Conservation (phyloP, 2,888 invertebrate genomes). For the Suillia variegata region DNA sequence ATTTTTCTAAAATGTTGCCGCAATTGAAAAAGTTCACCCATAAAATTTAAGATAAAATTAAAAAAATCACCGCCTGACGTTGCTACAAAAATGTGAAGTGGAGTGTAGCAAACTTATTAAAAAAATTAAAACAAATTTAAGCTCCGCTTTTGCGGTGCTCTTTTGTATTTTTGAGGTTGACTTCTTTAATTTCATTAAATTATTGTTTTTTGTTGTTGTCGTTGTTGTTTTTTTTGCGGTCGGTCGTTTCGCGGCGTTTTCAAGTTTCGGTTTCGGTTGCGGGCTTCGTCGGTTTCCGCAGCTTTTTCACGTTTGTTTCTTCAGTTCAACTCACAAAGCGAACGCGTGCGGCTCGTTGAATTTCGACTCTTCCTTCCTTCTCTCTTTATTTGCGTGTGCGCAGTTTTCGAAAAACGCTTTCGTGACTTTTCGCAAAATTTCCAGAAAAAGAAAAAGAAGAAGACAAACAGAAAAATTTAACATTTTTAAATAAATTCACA, state of each 20-base stretch:
- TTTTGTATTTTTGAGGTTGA: background rate
- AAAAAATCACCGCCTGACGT: too few species aligned
- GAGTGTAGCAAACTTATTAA: background rate
- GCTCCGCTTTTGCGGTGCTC: too few species aligned
- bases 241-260: background rate
- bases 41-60: too few species aligned
- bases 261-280: background rate
- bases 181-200: slow-evolving; percentile 4
- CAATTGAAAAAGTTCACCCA: too few species aligned
- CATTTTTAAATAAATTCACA: too few species aligned
- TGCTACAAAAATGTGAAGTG: too few species aligned
- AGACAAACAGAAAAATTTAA: background rate
- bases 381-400: background rate
- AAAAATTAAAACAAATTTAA: background rate
- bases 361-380: background rate
- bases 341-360: slow-evolving; percentile 49
- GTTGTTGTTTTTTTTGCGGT: slow-evolving; percentile 5
- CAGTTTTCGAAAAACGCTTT: slow-evolving; percentile 11
- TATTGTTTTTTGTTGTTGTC: slow-evolving; percentile 5
- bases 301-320: background rate
- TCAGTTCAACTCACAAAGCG: slow-evolving; percentile 52
- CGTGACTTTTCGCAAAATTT: slow-evolving; percentile 11
- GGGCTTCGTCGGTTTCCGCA: background rate
- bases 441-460: background rate
- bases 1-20: too few species aligned